phyloP scores from a whole-genome alignment of 2,888 invertebrate genomes.

The Blomia tropicalis region DNA sequence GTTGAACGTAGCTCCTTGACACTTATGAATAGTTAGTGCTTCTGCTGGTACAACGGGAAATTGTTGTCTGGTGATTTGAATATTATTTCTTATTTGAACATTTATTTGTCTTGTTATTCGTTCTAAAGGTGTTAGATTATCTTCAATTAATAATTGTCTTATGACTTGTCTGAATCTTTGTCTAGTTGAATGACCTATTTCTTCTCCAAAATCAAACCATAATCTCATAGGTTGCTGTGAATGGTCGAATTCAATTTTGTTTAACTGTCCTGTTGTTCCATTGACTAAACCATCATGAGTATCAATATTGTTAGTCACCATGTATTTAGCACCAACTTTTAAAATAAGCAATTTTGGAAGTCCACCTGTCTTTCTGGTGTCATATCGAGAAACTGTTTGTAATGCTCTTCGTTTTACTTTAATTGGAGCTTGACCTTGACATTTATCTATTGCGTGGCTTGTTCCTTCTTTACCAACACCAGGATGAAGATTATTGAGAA shows the following conservation, averaged over 20 bases:
- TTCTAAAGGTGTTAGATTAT: neutral
- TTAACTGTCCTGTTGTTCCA: slow-evolving; percentile 27
- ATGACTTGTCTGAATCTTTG: no score
- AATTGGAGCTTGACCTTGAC: neutral
- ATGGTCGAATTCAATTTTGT: slow-evolving; percentile 5
- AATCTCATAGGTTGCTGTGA: neutral
- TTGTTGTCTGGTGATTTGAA: slow-evolving; percentile 22
- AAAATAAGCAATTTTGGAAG: neutral
- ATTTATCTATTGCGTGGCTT: neutral
- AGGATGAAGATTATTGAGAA: no score
- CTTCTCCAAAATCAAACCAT: neutral
- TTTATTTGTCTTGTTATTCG: neutral
- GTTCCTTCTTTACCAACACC: neutral
- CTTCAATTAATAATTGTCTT: neutral
- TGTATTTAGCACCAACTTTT: slow-evolving; percentile 25
- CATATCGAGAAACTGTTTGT: slow-evolving; percentile 1
- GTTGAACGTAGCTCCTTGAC: slow-evolving; percentile 27
- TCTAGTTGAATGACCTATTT: no score
- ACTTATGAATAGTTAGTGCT: slow-evolving; percentile 29
- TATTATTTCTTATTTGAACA: neutral
- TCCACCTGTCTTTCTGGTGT: neutral
- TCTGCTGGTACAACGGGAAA: slow-evolving; percentile 30
- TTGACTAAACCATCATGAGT: slow-evolving; percentile 29
- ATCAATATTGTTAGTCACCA: slow-evolving; percentile 28
- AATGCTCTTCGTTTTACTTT: neutral